phyloP scores from a whole-genome alignment of 2,888 invertebrate species.

The Meloe dianella region DNA sequence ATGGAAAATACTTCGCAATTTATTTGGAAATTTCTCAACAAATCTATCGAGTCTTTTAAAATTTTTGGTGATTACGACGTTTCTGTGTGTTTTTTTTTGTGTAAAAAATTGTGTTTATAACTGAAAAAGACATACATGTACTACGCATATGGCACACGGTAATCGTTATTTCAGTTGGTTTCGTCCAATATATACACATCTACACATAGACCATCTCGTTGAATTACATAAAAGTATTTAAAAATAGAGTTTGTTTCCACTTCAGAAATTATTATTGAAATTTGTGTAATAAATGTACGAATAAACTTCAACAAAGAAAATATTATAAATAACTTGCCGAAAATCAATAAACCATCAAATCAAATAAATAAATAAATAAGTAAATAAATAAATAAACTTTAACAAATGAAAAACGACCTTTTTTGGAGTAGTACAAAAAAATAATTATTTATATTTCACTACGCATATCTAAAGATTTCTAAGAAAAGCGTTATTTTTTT shows the following conservation, averaged over 20 bases:
- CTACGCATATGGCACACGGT: slow-evolving; percentile 30
- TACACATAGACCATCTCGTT: slow-evolving; percentile 22
- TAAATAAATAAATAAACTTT: too few relatives aligned
- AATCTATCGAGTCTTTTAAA: not conserved
- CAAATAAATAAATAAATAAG: not conserved
- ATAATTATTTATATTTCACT: not conserved
- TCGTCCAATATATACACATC: slow-evolving; percentile 29
- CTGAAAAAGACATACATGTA: slow-evolving; percentile 18
- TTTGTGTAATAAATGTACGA: not conserved
- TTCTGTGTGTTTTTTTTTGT: not conserved
- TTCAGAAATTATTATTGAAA: slow-evolving; percentile 9
- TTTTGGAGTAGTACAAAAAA: too few relatives aligned
- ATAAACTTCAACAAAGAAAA: not conserved
- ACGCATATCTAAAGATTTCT: not conserved
- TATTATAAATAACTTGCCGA: not conserved
- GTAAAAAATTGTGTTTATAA: not conserved
- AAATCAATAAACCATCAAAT: not conserved
- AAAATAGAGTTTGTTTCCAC: slow-evolving; percentile 23
- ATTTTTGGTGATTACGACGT: not conserved
- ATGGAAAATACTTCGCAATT: not conserved
- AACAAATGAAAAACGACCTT: too few relatives aligned
- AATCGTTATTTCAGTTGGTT: slow-evolving; percentile 30
- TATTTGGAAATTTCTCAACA: not conserved
- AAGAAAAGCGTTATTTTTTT: not conserved
- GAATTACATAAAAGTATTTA: slow-evolving; percentile 31